Percentiles rank a stretch among this genome's conserved stretches.
phyloP scores from a whole-genome alignment of 2,113 vertebrate species.

The Apistogramma diplotaenia region DNA sequence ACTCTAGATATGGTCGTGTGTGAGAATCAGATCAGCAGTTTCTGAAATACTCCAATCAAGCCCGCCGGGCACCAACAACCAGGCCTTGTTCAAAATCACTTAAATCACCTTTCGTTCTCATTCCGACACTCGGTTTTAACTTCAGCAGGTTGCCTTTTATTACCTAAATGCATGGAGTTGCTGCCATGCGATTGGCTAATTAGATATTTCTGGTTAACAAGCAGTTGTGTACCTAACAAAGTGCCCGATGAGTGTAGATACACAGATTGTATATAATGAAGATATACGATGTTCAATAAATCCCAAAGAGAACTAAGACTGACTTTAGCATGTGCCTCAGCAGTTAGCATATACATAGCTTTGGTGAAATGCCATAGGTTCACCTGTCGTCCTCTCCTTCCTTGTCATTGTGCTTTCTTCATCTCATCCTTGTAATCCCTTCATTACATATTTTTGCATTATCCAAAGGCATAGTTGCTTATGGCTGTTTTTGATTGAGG shows the following conservation, averaged over 20 bases:
- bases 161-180: neutral
- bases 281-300: neutral
- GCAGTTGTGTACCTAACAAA: neutral
- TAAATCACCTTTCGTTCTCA: neutral
- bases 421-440: neutral
- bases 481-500: neutral
- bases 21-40: neutral
- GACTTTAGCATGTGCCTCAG: neutral
- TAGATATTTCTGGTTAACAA: neutral
- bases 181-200: neutral
- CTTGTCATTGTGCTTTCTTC: neutral
- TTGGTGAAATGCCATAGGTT: neutral
- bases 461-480: neutral
- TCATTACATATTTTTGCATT: neutral
- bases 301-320: neutral
- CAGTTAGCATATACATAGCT: neutral
- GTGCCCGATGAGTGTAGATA: neutral
- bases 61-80: neutral
- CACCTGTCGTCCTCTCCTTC: neutral
- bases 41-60: neutral
- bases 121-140: neutral
- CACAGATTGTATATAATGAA: neutral
- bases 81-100: neutral
- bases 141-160: neutral
- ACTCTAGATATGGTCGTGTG: neutral